These are phyloP conservation scores for Xestia sexstrigata DNA, from an alignment of 2,888 invertebrate species.

Conservation along the genomic window DNA sequence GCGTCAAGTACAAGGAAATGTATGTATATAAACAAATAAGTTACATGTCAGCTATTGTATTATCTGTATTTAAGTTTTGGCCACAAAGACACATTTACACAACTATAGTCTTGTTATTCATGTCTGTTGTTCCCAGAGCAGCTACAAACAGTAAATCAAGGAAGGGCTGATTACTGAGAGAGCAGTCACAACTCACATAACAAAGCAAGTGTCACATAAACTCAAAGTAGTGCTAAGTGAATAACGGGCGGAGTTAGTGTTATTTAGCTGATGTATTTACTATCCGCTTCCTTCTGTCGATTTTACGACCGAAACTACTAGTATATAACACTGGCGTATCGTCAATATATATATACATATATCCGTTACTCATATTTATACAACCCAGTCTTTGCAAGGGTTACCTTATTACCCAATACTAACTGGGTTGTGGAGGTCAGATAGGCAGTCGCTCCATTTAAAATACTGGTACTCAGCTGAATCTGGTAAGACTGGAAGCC, in stretches of 20 bases:
- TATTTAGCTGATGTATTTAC: conserved; percentile 52
- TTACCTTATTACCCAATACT: too few relatives aligned
- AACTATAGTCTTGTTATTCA: conserved; percentile 41
- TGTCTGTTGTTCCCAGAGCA: conserved; percentile 39
- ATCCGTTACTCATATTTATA: too few relatives aligned
- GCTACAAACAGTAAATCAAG: conserved; percentile 49
- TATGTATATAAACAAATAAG: conserved; percentile 3
- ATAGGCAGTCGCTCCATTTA: too few relatives aligned
- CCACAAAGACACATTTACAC: conserved; percentile 36
- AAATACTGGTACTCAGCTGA: too few relatives aligned
- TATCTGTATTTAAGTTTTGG: conserved; percentile 22
- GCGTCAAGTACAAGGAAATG: background rate
- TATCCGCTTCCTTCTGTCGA: conserved; percentile 36
- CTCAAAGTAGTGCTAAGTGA: conserved; percentile 59
- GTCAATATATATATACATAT: background rate
- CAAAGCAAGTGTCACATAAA: conserved; percentile 59
- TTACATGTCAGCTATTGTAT: conserved; percentile 23
- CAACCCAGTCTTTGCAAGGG: too few relatives aligned
- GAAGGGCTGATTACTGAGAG: conserved; percentile 50
- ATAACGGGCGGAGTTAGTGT: conserved; percentile 52
- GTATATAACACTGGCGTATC: background rate
- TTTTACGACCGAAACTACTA: conserved; percentile 40
- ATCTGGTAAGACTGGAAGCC: too few relatives aligned
- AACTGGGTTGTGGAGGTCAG: too few relatives aligned
- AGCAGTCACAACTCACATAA: conserved; percentile 51